Evolutionary conservation across 2,888 invertebrate species (phyloP).

Genomic region (Troglohyphantes excavatus): DNA sequence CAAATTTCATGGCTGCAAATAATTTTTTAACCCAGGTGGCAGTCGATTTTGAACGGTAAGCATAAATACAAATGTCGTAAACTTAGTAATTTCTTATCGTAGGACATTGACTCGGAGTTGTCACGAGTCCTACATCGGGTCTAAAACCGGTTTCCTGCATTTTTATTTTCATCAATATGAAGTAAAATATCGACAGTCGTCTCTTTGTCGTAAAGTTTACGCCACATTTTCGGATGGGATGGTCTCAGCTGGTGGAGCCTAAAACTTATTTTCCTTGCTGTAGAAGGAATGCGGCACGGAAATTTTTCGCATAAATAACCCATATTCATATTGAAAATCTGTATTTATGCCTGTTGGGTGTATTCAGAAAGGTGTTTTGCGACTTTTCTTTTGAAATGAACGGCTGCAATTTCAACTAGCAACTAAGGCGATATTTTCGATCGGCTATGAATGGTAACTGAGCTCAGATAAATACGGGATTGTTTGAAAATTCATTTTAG

Average conservation of each 20-base stretch:
- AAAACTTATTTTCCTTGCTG: conserved; percentile 50
- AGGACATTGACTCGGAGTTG: conserved; percentile 28
- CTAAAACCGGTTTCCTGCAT: conserved; percentile 27
- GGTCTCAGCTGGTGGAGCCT: conserved; percentile 66
- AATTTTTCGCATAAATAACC: conserved; percentile 73
- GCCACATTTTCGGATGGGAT: conserved; percentile 34
- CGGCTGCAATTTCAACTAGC: background rate
- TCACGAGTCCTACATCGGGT: conserved; percentile 10
- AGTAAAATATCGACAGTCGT: conserved; percentile 52
- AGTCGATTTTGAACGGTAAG: conserved; percentile 16
- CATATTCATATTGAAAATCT: conserved; percentile 77
- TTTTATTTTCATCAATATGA: conserved; percentile 47
- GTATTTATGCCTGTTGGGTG: conserved; percentile 62
- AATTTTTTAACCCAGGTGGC: conserved; percentile 32
- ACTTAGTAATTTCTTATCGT: conserved; percentile 42
- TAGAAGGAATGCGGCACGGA: background rate
- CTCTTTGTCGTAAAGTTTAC: conserved; percentile 66
- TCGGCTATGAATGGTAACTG: background rate
- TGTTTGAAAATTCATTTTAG: too few relatives aligned
- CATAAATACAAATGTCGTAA: conserved; percentile 44
- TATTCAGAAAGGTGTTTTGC: conserved; percentile 29
- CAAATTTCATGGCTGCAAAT: conserved; percentile 13
- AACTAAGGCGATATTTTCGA: background rate
- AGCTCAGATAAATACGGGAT: conserved; percentile 18
- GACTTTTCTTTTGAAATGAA: conserved; percentile 24